A percentile compares a stretch with the other conserved stretches of the same genome.
Conservation (phyloP, 2,888 invertebrate genomes). For the Dendrolimus pini region DNA sequence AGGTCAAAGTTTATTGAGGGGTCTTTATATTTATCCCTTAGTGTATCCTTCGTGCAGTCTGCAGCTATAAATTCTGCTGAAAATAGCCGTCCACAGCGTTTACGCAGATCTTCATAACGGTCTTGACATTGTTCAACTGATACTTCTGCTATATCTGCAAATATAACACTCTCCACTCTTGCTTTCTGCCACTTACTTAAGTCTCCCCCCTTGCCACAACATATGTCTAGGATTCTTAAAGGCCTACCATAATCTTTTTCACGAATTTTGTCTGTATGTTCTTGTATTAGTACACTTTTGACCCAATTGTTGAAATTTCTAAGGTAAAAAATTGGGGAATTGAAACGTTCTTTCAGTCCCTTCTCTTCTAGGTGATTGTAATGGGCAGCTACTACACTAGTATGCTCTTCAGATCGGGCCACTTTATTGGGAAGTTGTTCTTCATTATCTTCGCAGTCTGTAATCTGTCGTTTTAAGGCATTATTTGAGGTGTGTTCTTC, state of each 20-base stretch:
- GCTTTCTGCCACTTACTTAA: conserved; percentile 96
- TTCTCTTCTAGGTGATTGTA: conserved; percentile 94
- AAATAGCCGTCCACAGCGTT: conserved; percentile 73
- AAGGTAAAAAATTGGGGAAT: conserved; percentile 94
- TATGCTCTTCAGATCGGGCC: conserved; percentile 49
- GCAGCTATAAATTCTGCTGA: conserved; percentile 93
- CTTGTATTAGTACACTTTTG: conserved; percentile 95
- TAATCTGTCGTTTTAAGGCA: background rate
- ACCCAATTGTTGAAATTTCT: conserved; percentile 99
- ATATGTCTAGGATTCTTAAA: conserved; percentile 91
- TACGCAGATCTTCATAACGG: conserved; percentile 85
- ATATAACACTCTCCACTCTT: conserved; percentile 87
- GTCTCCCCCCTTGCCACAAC: conserved; percentile 99
- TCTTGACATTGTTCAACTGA: conserved; percentile 93
- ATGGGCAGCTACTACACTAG: conserved; percentile 89
- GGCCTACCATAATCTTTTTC: conserved; percentile 81
- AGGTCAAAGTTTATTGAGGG: conserved; percentile 89
- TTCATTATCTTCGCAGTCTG: background rate
- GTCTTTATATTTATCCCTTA: conserved; percentile 87
- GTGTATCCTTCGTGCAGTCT: conserved; percentile 91
- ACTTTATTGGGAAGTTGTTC: conserved; percentile 5
- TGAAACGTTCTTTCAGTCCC: conserved; percentile 86
- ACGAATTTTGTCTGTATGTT: conserved; percentile 82
- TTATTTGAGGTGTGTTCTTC: conserved; percentile 7
- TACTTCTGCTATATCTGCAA: conserved; percentile 94